phyloP scores from a whole-genome alignment of 2,888 invertebrate genomes.

The Agrotis clavis region DNA sequence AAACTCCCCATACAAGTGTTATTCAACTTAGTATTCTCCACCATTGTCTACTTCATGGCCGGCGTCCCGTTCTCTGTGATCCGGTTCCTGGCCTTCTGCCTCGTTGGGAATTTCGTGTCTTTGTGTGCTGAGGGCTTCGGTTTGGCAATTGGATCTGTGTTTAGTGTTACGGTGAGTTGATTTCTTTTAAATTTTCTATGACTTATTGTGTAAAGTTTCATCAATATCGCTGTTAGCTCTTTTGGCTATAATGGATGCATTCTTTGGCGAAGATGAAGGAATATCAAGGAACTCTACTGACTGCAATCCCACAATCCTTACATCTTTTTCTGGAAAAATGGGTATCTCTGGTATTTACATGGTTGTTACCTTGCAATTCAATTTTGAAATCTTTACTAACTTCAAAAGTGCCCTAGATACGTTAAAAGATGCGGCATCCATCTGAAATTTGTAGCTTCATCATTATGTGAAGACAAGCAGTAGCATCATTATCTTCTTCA shows the following conservation, averaged over 20 bases:
- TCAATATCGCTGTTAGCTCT: too few relatives aligned
- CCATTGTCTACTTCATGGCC: slow-evolving; percentile 92
- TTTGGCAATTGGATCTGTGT: slow-evolving; percentile 94
- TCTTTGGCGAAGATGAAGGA: too few relatives aligned
- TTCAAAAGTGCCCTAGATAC: not conserved
- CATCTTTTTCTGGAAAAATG: too few relatives aligned
- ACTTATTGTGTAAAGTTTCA: too few relatives aligned
- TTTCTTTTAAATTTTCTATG: too few relatives aligned
- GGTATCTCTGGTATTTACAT: too few relatives aligned
- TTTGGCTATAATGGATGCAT: too few relatives aligned
- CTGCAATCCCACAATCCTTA: too few relatives aligned
- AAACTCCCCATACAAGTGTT: slow-evolving; percentile 92
- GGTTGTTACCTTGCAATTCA: too few relatives aligned
- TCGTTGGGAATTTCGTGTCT: slow-evolving; percentile 93
- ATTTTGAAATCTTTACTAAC: too few relatives aligned
- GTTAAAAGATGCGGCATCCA: not conserved
- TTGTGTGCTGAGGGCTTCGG: slow-evolving; percentile 95
- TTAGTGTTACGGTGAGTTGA: slow-evolving; percentile 92
- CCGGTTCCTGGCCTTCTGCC: slow-evolving; percentile 93
- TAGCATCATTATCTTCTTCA: not conserved
- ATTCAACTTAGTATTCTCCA: slow-evolving; percentile 91
- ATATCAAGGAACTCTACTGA: too few relatives aligned
- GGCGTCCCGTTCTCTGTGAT: slow-evolving; percentile 93
- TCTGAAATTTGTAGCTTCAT: not conserved
- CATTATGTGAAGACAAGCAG: not conserved